A percentile compares a stretch with the other conserved stretches of the same genome.
phyloP scores from a whole-genome alignment of 2,797 vertebrate species.

The Sebastes aleutianus region DNA sequence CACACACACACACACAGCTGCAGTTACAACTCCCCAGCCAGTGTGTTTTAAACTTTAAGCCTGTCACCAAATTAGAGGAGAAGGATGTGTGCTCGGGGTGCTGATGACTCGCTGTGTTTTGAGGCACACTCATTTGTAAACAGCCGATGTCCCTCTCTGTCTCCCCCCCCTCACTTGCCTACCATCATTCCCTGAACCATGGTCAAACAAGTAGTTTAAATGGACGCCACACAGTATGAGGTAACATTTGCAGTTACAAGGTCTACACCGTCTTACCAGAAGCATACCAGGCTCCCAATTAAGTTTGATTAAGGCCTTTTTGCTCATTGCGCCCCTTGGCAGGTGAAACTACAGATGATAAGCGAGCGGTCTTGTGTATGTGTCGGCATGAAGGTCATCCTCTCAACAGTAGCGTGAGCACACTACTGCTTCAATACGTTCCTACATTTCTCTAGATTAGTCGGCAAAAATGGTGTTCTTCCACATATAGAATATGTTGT shows the following conservation, averaged over 20 bases:
- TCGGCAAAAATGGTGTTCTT: too few species aligned
- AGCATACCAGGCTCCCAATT: constrained; percentile 21
- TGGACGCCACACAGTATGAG: constrained; percentile 2
- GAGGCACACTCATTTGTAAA: constrained; percentile 33
- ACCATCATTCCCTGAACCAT: background rate
- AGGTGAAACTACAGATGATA: constrained; percentile 14
- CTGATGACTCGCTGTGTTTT: constrained; percentile 18
- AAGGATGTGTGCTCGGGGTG: constrained; percentile 11
- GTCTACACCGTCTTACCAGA: background rate
- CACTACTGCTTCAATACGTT: background rate
- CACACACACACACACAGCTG: background rate
- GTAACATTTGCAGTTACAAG: constrained; percentile 21
- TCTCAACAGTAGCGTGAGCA: background rate
- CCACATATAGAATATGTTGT: too few species aligned
- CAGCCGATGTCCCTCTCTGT: background rate
- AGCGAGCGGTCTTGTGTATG: background rate
- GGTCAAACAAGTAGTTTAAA: constrained; percentile 29
- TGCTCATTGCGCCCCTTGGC: background rate
- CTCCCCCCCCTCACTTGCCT: background rate
- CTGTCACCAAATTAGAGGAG: constrained; percentile 45
- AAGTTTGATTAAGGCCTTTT: constrained; percentile 29
- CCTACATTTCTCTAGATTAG: too few species aligned
- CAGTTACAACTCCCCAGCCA: background rate
- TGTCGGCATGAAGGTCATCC: constrained; percentile 38
- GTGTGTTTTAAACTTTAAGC: constrained; percentile 19